Base-by-base conservation (phyloP, 2,113 vertebrate species). In the Myodes glareolus region DNA sequence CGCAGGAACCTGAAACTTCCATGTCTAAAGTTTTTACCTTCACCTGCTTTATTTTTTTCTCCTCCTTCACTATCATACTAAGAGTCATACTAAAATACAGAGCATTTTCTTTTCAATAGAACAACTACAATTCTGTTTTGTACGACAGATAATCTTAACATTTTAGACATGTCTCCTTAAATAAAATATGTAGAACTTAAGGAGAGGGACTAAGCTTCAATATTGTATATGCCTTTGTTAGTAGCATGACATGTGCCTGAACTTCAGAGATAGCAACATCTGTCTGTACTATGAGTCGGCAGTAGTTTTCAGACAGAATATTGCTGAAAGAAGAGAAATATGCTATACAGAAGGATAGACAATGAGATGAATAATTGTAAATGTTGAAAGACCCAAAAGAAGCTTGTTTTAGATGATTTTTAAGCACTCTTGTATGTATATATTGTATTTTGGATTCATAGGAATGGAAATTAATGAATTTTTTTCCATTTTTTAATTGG, bases 11-110 rank as follows among this genome's bases (percentile, higher is more conserved):
- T 85, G 5, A 36, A 52, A 11, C 42, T 85, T 63, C 29, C 75
- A 16, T 2, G 10, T 27, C 10, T 39, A 13, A 80, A 19, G 0
- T 80, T 0, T 45, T 36, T 87, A 2, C 29, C 29, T 5, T 1
- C 68, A 67, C 45, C 31, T 19, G 52, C 52, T 6, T 23, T 4
- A 6, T 31, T 25, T 77, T 77, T 73, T 21, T 42, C 14, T 9
- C 47, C 78, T 25, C 11, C 0, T 23, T 12, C 21, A 9, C 3
- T 8, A 75, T 0, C 16, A 45, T 8, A 52, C 19, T 31, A 3
- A 36, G 3, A 25, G 19, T 25, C 2, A 77, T 31, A 88, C 65
- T 72, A n/a, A n/a, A n/a, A n/a, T n/a, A 5, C 1, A 19, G 78
- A 88, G 25, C 2, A 1, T 42, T 96, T 94, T 31, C 47, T 50